Base-by-base conservation (phyloP, 2,113 vertebrate genomes). In the Verasper variegatus region DNA sequence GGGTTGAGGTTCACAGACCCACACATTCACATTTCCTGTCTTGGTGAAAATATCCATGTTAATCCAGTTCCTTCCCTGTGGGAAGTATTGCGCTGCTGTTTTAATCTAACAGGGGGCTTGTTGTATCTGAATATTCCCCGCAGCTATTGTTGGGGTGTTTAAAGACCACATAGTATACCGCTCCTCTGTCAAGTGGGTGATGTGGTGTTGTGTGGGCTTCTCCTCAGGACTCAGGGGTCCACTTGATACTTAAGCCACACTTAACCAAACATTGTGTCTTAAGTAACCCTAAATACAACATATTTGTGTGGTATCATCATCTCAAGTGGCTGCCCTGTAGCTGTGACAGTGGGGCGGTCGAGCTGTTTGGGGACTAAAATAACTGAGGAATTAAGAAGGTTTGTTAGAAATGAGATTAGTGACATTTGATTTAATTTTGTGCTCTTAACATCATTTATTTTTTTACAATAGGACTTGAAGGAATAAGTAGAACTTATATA, bases 1-100 rank as follows among this genome's bases (percentile, higher is more conserved):
- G 21, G 60, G 4, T 3, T 75, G 52, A 52, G 49, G 42, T 52
- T 62, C 23, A 47, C 10, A 27, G 2, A 75, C 21, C 37, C 21
- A n/a, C 67, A 20, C 67, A 27, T 68, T 40, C 68, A 26, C 4
- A 23, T 63, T 85, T 86, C 81, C 82, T 75, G 62, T 72, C 15
- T 13, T 0, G 14, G n/a, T 60, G n/a, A 79, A 78, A 71, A 78
- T 27, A 55, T 10, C 49, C 17, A 21, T 56, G 67, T 71, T 69
- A 69, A 72, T 83, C 74, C 77, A 78, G 9, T 81, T 78, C 40
- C 35, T 40, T 65, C 72, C 47, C 71, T 42, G 76, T 74, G 57
- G 74, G 79, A 78, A 82, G 71, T 18, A 3, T 66, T 3, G 27
- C 59, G 52, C 71, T 67, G 61, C 80, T 87, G 75, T 84, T 66